Percentiles rank a stretch among this genome's conserved stretches.
Evolutionary conservation across 2,797 vertebrate species (phyloP).

Genomic region (Loriculus beryllinus): DNA sequence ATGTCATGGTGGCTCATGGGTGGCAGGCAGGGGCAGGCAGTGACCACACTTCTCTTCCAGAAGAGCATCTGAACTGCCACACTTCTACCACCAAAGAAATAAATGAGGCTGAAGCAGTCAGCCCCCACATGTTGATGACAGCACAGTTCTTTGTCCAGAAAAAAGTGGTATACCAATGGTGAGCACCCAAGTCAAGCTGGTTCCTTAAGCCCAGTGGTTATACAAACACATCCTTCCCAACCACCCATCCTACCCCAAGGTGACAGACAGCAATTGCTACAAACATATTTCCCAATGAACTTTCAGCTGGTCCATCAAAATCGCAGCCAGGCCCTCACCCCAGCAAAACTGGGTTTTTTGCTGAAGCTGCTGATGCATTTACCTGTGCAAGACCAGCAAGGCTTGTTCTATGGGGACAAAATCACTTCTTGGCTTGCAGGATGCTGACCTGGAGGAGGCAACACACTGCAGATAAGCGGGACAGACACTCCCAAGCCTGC

Average conservation of each 20-base stretch:
- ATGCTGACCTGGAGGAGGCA: background rate
- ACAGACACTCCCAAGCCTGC: background rate
- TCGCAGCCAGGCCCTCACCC: background rate
- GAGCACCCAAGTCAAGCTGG: background rate
- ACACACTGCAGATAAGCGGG: background rate
- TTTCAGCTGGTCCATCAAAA: background rate
- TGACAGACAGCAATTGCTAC: background rate
- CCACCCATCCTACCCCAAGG: background rate
- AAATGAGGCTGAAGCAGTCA: background rate
- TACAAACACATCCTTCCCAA: background rate
- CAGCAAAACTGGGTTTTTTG: background rate
- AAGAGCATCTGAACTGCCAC: constrained; percentile 64
- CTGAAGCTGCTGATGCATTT: background rate
- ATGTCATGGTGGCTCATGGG: background rate
- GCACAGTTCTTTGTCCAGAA: constrained; percentile 64
- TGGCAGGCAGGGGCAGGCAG: background rate
- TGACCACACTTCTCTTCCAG: constrained; percentile 32
- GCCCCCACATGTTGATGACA: constrained; percentile 20
- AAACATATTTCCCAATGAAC: background rate
- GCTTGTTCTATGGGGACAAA: background rate
- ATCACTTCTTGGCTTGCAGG: background rate
- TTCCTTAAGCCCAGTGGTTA: background rate
- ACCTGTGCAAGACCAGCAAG: background rate
- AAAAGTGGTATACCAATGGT: constrained; percentile 65
- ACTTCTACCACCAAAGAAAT: constrained; percentile 55